Evolutionary conservation across 2,797 vertebrate genomes (phyloP), one percentile per base, ranked within the genome.

Genomic region (Crenuchus spilurus): DNA sequence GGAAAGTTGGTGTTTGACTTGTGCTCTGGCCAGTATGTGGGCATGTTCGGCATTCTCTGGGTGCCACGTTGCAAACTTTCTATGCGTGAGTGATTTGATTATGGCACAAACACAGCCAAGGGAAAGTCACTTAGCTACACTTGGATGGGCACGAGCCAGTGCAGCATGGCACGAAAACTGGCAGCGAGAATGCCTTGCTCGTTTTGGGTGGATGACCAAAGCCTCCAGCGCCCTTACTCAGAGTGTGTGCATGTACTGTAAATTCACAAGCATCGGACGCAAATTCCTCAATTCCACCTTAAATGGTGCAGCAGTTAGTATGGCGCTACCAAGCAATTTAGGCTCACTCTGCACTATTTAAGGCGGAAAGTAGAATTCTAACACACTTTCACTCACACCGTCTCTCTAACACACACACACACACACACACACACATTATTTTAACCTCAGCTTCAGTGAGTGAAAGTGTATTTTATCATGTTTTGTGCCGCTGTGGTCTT

Each of bases 51-150:
- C 85, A 88, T 91, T 91, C 89, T 84, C 88, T 87, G 69, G 39
- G 74, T 60, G 75, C 79, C 80, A 84, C 72, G 86, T 85, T 88
- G 89, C 90, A 41, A 71, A 58, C 87, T 85, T 84, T 62, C n/a
- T 83, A 83, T 87, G 87, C 84, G 81, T 89, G 86, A 92, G 83
- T 84, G 86, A 88, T 87, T 90, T 91, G 86, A 89, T 91, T 91
- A 90, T 88, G 80, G 90, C 87, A 87, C 84, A 75, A 75, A 5
- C 81, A 87, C 80, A 86, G 82, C 77, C 71, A 78, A 74, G 83
- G 82, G 74, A 84, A 85, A 88, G 88, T 89, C 87, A 85, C 82
- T 92, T 87, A 87, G 88, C 84, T 87, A 85, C 88, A 88, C 89
- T 80, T 82, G 82, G 89, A 82, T 86, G 88, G 79, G 81, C 77